Evolutionary conservation across 2,888 invertebrate species (phyloP).

Genomic region (Entomobrya multifasciata): DNA sequence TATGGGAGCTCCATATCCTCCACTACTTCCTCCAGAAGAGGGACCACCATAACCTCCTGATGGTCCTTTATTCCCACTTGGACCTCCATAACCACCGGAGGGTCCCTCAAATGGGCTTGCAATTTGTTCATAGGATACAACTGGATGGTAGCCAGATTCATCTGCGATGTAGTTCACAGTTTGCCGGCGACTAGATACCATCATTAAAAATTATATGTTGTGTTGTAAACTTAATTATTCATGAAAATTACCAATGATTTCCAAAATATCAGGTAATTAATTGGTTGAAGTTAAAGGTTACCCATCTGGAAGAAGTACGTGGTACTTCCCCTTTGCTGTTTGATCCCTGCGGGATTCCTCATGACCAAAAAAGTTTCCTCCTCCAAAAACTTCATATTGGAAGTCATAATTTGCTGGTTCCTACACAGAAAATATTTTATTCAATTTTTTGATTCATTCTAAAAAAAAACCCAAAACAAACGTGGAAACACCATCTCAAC

Average conservation of each 20-base stretch:
- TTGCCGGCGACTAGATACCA: slow-evolving; percentile 69
- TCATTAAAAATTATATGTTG: too few species aligned
- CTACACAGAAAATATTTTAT: slow-evolving; percentile 44
- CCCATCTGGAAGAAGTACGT: slow-evolving; percentile 75
- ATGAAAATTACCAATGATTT: not conserved
- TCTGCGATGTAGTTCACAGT: slow-evolving; percentile 74
- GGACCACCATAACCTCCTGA: slow-evolving; percentile 16
- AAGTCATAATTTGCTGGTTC: slow-evolving; percentile 78
- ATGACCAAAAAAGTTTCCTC: slow-evolving; percentile 76
- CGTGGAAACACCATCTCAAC: too few species aligned
- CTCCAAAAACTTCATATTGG: slow-evolving; percentile 76
- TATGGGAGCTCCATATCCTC: slow-evolving; percentile 33
- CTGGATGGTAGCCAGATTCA: slow-evolving; percentile 75
- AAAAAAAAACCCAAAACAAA: too few species aligned
- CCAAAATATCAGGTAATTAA: too few species aligned
- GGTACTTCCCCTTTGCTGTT: slow-evolving; percentile 73
- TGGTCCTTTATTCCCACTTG: not conserved
- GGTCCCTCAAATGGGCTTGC: slow-evolving; percentile 12
- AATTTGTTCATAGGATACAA: slow-evolving; percentile 71
- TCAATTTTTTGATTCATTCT: too few species aligned
- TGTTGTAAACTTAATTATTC: not conserved
- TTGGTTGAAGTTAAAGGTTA: too few species aligned
- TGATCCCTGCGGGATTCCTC: slow-evolving; percentile 69
- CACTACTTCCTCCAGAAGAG: not conserved
- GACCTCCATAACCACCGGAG: not conserved